A percentile compares a stretch with the other conserved stretches of the same genome.
phyloP scores from a whole-genome alignment of 2,888 invertebrate species.

The Aromia moschata region DNA sequence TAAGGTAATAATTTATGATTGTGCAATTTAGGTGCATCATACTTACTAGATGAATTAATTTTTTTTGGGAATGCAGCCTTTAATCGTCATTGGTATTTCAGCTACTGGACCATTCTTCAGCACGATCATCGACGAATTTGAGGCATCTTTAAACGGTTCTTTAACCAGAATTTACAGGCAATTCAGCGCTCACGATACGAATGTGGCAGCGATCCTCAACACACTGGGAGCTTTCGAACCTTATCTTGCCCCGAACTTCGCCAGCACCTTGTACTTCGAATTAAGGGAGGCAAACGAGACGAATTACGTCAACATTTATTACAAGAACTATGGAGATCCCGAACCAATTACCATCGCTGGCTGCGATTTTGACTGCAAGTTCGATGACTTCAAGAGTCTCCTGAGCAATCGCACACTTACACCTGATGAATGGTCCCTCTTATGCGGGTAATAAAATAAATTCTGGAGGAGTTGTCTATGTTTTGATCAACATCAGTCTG shows the following conservation, averaged over 20 bases:
- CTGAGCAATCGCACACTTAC: slow-evolving; percentile 3
- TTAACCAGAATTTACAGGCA: slow-evolving; percentile 19
- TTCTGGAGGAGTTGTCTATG: too few relatives aligned
- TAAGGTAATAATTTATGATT: too few relatives aligned
- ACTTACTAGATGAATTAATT: too few relatives aligned
- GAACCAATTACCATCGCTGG: slow-evolving; percentile 13
- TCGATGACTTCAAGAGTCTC: slow-evolving; percentile 12
- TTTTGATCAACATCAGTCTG: too few relatives aligned
- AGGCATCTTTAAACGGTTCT: neutral
- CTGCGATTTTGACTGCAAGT: slow-evolving; percentile 17
- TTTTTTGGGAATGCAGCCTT: neutral
- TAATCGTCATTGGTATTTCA: neutral
- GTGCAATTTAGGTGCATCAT: too few relatives aligned
- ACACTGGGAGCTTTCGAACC: slow-evolving; percentile 25
- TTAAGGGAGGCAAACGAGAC: slow-evolving; percentile 1
- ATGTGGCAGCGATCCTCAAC: slow-evolving; percentile 23
- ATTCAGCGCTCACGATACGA: slow-evolving; percentile 32
- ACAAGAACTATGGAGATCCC: slow-evolving; percentile 15
- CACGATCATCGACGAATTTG: slow-evolving; percentile 11
- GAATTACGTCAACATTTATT: slow-evolving; percentile 20
- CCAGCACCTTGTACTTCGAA: slow-evolving; percentile 30
- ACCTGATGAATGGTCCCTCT: neutral
- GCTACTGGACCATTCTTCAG: slow-evolving; percentile 60
- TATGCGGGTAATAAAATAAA: too few relatives aligned
- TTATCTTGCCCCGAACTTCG: slow-evolving; percentile 16